Percentiles rank a stretch among this genome's conserved stretches.
These are phyloP conservation scores for Conomelus anceps DNA, from an alignment of 2,888 invertebrate species.

Conservation along the genomic window DNA sequence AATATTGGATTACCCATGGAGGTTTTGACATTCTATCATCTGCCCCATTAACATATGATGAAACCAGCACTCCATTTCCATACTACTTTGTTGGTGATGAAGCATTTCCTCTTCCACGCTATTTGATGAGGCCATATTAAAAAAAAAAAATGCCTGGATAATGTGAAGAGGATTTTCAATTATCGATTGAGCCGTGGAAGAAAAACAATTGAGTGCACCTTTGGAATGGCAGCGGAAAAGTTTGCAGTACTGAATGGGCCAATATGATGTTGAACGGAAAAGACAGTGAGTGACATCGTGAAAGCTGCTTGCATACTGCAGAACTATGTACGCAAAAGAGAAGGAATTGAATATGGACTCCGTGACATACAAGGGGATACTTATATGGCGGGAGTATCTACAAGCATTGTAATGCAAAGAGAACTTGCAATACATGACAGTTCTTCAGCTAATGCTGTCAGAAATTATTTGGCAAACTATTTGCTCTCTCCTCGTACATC, in stretches of 20 bases:
- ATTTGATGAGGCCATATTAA: conserved; percentile 35
- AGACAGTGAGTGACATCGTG: no score
- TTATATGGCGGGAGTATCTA: no score
- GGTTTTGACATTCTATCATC: conserved; percentile 23
- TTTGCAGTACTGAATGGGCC: conserved; percentile 29
- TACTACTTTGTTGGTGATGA: conserved; percentile 30
- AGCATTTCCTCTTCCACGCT: conserved; percentile 33
- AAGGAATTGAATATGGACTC: no score
- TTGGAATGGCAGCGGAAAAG: no score
- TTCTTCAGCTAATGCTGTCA: no score
- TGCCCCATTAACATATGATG: conserved; percentile 8
- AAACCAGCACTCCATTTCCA: conserved; percentile 21
- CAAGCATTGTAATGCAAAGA: no score
- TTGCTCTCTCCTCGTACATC: no score
- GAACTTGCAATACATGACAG: no score
- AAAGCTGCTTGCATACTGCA: no score
- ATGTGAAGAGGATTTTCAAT: conserved; percentile 32
- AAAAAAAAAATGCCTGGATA: conserved; percentile 29
- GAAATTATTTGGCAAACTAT: no score
- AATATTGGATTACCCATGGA: conserved; percentile 23
- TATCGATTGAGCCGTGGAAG: conserved; percentile 32
- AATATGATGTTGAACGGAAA: conserved; percentile 27
- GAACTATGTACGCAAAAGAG: no score
- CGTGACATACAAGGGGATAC: no score
- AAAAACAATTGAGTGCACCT: conserved; percentile 25